Base-by-base conservation (phyloP, 1,140 invertebrate species). In the Lasioglossum albipes region DNA sequence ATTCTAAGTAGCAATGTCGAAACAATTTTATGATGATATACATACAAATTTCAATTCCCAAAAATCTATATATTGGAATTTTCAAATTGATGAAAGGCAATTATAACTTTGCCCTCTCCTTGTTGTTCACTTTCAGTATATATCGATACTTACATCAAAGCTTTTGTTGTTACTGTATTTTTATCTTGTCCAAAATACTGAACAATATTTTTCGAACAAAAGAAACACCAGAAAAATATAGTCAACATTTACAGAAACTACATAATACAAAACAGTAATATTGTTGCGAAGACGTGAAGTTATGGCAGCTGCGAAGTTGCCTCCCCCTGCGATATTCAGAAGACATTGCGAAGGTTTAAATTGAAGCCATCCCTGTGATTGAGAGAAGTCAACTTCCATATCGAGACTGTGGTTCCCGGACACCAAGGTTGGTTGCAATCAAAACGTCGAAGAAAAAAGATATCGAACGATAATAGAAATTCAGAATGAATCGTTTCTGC, bases 131-230 rank as follows among this genome's bases (percentile, higher is more conserved):
- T 65, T 66, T 57, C 22, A 12, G 16, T 64, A 74, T n/a, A 65
- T n/a, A 65, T 41, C 10, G n/a, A 79, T 79, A 79, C 77, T 79
- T 79, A 79, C 71, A 79, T 79, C 52, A 22, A 74, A 79, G 42
- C 9, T 74, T 74, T 79, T 79, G 62, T 72, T 57, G 71, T 31
- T 59, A 79, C 45, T 79, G 52, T 74, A 22, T 66, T 49, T 79
- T 57, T 59, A 59, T n/a, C 62, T 73, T 74, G 54, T 74, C 70
- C 52, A 36, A 79, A 66, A 79, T 66, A 74, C 54, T 66, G 7
- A 65, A 72, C 42, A 72, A 78, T 65, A 73, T 57, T 65, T 79
- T 20, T 49, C n/a, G 45, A 79, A 66, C 31, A 67, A 79, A 79
- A 74, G 54, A 79, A 79, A 74, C 57, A 74, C 10, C 62, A 66